Percentiles rank a stretch among this genome's conserved stretches.
Evolutionary conservation across 1,140 invertebrate species (phyloP).

Genomic region (Drosophila quadrilineata): DNA sequence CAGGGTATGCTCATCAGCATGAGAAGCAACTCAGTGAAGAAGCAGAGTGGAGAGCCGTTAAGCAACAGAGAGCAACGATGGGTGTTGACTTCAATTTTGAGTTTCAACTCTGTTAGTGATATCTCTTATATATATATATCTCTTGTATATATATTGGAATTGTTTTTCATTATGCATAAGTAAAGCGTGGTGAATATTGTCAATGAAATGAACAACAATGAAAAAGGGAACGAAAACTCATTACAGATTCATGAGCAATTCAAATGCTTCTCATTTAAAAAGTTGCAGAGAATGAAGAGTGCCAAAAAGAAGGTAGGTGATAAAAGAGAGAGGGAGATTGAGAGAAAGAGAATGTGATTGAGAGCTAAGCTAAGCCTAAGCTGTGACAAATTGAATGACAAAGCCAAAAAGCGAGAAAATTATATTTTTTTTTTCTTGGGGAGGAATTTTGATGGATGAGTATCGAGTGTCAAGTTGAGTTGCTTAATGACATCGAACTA

Average conservation of each 20-base stretch:
- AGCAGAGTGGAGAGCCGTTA: no score
- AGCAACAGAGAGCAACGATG: background rate
- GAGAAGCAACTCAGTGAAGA: no score
- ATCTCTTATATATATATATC: background rate
- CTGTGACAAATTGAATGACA: conserved; percentile 1
- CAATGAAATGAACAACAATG: conserved; percentile 2
- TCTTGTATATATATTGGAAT: conserved; percentile 11
- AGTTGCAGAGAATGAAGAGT: background rate
- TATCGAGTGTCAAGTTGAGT: conserved; percentile 2
- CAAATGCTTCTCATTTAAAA: conserved; percentile 30
- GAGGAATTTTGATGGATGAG: conserved; percentile 15
- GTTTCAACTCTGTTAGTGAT: conserved; percentile 15
- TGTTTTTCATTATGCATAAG: conserved; percentile 67
- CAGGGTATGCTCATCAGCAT: no score
- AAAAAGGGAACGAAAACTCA: conserved; percentile 15
- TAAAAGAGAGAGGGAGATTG: background rate
- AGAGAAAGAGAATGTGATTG: background rate
- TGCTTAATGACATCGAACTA: no score
- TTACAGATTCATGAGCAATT: conserved; percentile 44
- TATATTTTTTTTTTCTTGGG: no score
- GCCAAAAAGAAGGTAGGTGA: background rate
- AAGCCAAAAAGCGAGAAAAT: conserved; percentile 2
- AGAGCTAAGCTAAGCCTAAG: background rate
- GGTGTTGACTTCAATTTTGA: no score
- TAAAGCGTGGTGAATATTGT: conserved; percentile 11